Base-by-base conservation (phyloP, 2,797 vertebrate genomes). In the Rousettus madagascariensis region DNA sequence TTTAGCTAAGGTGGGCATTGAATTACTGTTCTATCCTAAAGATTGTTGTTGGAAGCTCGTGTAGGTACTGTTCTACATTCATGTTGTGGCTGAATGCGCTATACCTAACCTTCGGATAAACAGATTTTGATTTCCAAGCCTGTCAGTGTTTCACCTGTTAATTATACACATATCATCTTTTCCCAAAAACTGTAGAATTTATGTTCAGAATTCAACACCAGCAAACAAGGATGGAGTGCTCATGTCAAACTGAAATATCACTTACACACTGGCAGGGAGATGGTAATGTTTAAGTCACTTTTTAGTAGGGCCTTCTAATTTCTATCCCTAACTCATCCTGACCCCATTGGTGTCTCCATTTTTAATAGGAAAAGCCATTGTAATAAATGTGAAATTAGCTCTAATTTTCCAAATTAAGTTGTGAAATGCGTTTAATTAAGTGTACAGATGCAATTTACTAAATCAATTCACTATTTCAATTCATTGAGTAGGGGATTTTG, bases 201-300 rank as follows among this genome's bases (percentile, higher is more conserved):
- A 95, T 86, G 55, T 94, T 97, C 96, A 91, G 71, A 94, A 95
- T 83, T 97, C 94, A 98, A 78, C 83, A 97, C 72, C 86, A 96
- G 96, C 28, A 92, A 90, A 77, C 53, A 95, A 92, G 65, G 69
- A 90, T 96, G 78, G n/a, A 83, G 22, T 95, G 96, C 92, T 95
- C 74, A 90, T 97, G 92, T 96, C 96, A 94, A 97, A 96, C 83
- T 95, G 75, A 88, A 97, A 94, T 80, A 97, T 95, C 91, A 97
- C 61, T 95, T 87, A 94, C 43, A 92, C 41, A 91, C n/a, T 90
- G 93, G 43, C 59, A 96, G 91, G 63, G 53, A 94, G 75, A 96
- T 93, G 2, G 24, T 66, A 26, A 90, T 59, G 75, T 95, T 96
- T 94, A 90, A 98, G 92, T 97, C 75, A 96, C 55, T 96, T 97